Percentiles rank a stretch among this genome's conserved stretches.
These are phyloP conservation scores for Sinopyrophorus schimmeli DNA, from an alignment of 2,888 invertebrate species.

Conservation along the genomic window DNA sequence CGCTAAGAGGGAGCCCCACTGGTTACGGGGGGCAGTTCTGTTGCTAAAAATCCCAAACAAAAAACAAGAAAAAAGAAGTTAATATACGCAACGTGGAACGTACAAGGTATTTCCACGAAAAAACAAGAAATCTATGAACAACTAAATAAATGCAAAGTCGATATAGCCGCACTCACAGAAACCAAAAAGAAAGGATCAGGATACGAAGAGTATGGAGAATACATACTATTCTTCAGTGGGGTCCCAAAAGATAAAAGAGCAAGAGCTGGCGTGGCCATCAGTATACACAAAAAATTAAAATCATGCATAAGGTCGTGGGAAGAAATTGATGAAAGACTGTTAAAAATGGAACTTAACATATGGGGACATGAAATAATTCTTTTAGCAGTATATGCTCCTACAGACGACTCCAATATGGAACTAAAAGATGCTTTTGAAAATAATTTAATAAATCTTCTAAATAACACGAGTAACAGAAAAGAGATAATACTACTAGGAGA, in stretches of 20 bases:
- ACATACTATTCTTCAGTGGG: slow-evolving; percentile 3
- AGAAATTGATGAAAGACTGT: neutral
- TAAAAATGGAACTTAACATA: slow-evolving; percentile 1
- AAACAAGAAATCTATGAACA: neutral
- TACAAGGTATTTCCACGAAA: too few species aligned
- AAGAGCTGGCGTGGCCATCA: slow-evolving; percentile 1
- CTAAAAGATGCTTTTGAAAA: slow-evolving; percentile 3
- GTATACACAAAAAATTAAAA: slow-evolving; percentile 6
- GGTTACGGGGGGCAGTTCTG: too few species aligned
- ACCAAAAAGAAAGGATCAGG: slow-evolving; percentile 1
- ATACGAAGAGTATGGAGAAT: neutral
- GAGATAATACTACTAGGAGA: slow-evolving; percentile 13
- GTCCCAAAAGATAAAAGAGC: slow-evolving; percentile 7
- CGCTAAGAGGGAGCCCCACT: too few species aligned
- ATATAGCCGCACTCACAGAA: too few species aligned
- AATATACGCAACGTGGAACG: too few species aligned
- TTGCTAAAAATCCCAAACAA: too few species aligned
- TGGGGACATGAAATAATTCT: slow-evolving; percentile 1
- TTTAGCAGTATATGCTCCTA: slow-evolving; percentile 5
- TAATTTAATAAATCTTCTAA: neutral
- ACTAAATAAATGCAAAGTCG: neutral
- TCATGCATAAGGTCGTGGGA: slow-evolving; percentile 1
- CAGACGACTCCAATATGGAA: slow-evolving; percentile 2
- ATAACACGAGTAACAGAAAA: neutral
- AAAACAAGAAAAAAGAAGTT: too few species aligned